Conservation (phyloP, 1,140 invertebrate genomes). For the Pseudachorutes palmiensis region DNA sequence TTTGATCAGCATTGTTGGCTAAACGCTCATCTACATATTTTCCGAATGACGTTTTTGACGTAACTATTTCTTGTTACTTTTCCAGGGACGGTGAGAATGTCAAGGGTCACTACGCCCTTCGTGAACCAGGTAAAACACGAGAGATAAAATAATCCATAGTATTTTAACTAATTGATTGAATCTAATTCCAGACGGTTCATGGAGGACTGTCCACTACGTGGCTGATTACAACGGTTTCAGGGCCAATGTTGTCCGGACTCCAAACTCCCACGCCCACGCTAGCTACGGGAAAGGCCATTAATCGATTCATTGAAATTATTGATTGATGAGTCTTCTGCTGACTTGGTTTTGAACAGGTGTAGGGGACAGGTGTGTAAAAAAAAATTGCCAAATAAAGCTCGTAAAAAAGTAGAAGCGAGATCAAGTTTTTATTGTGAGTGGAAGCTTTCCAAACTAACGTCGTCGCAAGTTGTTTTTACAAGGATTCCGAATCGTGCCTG, state of each 20-base stretch:
- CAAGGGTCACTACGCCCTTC: slow-evolving; percentile 5
- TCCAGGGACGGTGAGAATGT: slow-evolving; percentile 1
- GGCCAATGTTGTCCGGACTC: slow-evolving; percentile 1
- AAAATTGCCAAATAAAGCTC: not conserved
- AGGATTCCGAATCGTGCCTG: too few relatives aligned
- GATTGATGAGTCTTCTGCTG: too few relatives aligned
- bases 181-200: slow-evolving; percentile 11
- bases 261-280: not conserved
- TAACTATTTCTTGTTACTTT: not conserved
- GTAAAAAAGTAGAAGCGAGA: not conserved
- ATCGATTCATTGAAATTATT: not conserved
- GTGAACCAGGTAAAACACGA: too few relatives aligned
- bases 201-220: not conserved
- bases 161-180: too few relatives aligned
- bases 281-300: not conserved
- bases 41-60: too few relatives aligned
- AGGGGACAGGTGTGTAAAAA: not conserved
- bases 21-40: too few relatives aligned
- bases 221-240: slow-evolving; percentile 1
- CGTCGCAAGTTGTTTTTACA: too few relatives aligned
- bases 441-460: too few relatives aligned
- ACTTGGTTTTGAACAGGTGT: not conserved
- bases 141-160: too few relatives aligned
- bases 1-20: too few relatives aligned
- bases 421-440: not conserved